Base-by-base conservation (phyloP, 2,113 vertebrate species). In the Dicaeum eximium region DNA sequence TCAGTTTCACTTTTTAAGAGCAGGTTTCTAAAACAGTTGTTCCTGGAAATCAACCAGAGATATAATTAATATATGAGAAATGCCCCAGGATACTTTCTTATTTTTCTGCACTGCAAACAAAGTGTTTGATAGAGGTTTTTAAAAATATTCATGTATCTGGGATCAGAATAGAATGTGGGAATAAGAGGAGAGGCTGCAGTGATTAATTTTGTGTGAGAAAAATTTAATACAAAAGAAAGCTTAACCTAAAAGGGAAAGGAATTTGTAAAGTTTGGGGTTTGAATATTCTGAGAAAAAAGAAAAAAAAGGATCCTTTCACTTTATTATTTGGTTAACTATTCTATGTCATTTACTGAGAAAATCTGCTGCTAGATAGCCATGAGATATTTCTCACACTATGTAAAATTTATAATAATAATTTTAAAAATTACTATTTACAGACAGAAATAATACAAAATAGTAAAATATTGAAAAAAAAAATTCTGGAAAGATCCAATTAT, bases 21-120 rank as follows among this genome's bases (percentile, higher is more conserved):
- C 23, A 89, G 23, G 25, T 91, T 88, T 94, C 40, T 74, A 72
- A 81, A 88, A 58, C 6, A 48, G 23, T 48, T 84, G 12, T 57
- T 95, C 61, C 61, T 92, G 70, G 42, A 93, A 93, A 89, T 8
- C 24, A 85, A 65, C 31, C 70, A 95, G 48, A 84, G 13, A 28
- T 89, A 75, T 79, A 72, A 89, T 82, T 93, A 94, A 85, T 60
- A 53, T 27, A 72, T 35, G 60, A 69, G 61, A 57, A 69, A 61
- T 38, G 53, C 70, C 73, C 6, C 35, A 53, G 69, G 65, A 51
- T 60, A 79, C 11, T 66, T 57, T 56, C 35, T 33, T 60, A 40
- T 66, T 77, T 91, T 92, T 94, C 48, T 35, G 8, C 20, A 53
- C 12, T 69, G 40, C 48, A 91, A 84, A 51, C 17, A 88, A 88